Evolutionary conservation across 1,140 invertebrate genomes (phyloP), one percentile per base, ranked within the genome.

Genomic region (Ceratina australensis): DNA sequence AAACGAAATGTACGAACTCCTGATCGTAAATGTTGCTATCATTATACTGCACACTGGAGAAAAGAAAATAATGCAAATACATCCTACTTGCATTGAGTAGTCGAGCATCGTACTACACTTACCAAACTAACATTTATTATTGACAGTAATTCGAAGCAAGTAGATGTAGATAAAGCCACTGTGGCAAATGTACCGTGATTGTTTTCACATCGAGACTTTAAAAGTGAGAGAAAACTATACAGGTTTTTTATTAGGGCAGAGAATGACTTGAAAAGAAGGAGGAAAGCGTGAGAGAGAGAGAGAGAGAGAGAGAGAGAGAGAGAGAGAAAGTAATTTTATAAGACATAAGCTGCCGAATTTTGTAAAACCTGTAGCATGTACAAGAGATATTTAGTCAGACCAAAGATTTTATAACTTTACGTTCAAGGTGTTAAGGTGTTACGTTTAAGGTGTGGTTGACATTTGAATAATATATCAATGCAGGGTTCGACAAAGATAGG

Each of bases 351-450:
- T 83, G 69, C 42, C 20, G 54, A 80, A 75, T 69, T 78, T 75
- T 82, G 77, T 75, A 82, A 84, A 67, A 50, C 20, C 15, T 33
- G 49, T 72, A 79, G 33, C 63, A 8, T 80, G 72, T 72, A 65
- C 50, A 16, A 73, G 10, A 59, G 69, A 72, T 60, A 66, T 79
- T 68, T 63, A 69, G 67, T 64, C 57, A 83, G 57, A 83, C 82
- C 78, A 84, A 84, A 84, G 82, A 83, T 72, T 76, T 68, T 82
- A 80, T 83, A 60, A 66, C 71, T 83, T 82, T 42, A 42, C 33
- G 33, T 42, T 42, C 33, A 42, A 42, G 33, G 33, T 42, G 33
- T 42, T 42, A 42, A 42, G 33, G 8, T 42, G 33, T 42, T 42
- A 42, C 33, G 33, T 42, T 42, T 42, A 42, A 42, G 33, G 54